phyloP scores from a whole-genome alignment of 2,888 invertebrate species.

The Chymomyza amoena region DNA sequence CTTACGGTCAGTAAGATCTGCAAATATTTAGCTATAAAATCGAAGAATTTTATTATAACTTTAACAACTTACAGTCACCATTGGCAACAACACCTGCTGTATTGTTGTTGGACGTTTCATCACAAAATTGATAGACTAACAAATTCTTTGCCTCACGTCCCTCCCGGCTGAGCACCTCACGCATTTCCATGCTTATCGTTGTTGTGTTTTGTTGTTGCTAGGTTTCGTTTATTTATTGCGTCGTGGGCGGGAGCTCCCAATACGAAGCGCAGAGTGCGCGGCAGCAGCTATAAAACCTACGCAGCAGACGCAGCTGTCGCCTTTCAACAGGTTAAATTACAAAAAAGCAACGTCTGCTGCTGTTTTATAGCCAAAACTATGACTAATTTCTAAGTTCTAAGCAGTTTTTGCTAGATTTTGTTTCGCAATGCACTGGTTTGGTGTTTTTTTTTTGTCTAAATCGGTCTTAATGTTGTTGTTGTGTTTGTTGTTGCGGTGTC shows the following conservation, averaged over 20 bases:
- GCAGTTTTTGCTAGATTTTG: conserved; percentile 26
- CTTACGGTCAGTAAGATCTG: conserved; percentile 52
- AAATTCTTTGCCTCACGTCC: conserved; percentile 93
- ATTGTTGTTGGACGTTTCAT: conserved; percentile 56
- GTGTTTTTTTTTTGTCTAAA: neutral
- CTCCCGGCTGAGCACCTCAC: conserved; percentile 91
- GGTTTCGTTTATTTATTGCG: neutral
- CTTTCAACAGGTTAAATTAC: conserved; percentile 21
- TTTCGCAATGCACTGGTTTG: neutral
- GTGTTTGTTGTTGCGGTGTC: conserved; percentile 10
- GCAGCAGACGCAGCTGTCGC: conserved; percentile 55
- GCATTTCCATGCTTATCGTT: conserved; percentile 83
- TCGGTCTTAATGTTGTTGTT: neutral
- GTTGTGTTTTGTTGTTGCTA: neutral
- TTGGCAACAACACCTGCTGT: conserved; percentile 29
- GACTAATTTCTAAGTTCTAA: conserved; percentile 26
- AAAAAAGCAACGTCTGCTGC: conserved; percentile 2
- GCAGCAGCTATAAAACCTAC: conserved; percentile 26
- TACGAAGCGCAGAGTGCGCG: neutral
- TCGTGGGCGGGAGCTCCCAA: neutral
- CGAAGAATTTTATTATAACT: neutral
- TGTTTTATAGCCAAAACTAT: conserved; percentile 31
- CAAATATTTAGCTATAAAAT: neutral
- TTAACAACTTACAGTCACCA: conserved; percentile 56
- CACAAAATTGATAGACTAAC: conserved; percentile 89